A percentile compares a stretch with the other conserved stretches of the same genome.
phyloP scores from a whole-genome alignment of 2,113 vertebrate genomes.

The Hippoglossus stenolepis region DNA sequence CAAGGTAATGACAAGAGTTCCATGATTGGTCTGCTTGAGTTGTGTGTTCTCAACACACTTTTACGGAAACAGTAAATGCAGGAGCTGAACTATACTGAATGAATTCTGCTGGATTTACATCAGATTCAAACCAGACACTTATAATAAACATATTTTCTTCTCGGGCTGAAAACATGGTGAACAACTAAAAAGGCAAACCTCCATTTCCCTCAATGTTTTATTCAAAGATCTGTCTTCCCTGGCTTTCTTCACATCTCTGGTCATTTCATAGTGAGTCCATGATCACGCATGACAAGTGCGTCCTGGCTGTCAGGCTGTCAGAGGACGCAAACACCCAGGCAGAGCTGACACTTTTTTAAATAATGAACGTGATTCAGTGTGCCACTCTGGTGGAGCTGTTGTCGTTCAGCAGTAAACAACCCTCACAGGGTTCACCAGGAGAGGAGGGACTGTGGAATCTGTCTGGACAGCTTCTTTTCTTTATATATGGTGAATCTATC shows the following conservation, averaged over 20 bases:
- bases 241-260: constrained; percentile 9
- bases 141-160: no score
- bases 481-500: neutral
- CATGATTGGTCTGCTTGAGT: no score
- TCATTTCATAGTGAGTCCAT: constrained; percentile 32
- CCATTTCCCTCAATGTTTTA: constrained; percentile 13
- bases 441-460: constrained; percentile 30
- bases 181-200: neutral
- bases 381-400: constrained; percentile 43
- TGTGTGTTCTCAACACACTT: no score
- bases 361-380: constrained; percentile 70
- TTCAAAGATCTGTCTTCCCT: neutral
- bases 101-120: no score
- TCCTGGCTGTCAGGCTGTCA: constrained; percentile 25
- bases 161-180: neutral
- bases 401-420: constrained; percentile 67
- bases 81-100: no score
- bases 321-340: constrained; percentile 48
- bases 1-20: no score
- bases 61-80: no score
- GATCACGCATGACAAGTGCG: constrained; percentile 43
- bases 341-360: constrained; percentile 69
- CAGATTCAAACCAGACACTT: no score
- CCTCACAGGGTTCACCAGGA: constrained; percentile 18
- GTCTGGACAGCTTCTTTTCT: neutral